Evolutionary conservation across 2,888 invertebrate species (phyloP), one percentile per base, ranked within the genome.

Genomic region (Aradus depressus): DNA sequence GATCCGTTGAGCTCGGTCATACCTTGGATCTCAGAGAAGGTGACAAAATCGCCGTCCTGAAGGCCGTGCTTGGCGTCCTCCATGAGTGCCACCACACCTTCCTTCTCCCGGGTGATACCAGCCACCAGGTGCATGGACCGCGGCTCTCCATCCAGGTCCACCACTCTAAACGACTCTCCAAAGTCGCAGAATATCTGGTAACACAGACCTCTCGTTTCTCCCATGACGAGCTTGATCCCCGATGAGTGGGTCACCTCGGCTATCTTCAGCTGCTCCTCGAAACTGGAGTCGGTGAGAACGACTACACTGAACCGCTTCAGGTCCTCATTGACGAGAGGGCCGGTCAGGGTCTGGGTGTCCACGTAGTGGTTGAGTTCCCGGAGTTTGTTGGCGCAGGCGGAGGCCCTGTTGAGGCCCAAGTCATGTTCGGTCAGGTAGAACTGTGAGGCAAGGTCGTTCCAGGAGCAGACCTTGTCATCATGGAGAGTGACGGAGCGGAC

Each of bases 101-200:
- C 86, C 34, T 72, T 70, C 61, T 88, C 88, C 44, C 75, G 76
- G 3, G 91, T 86, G 61, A 98, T 80, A 63, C 86, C 84, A 10
- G 96, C 95, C 38, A 98, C 78, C 90, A 97, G 90, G 4, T 91
- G 87, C 48, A 88, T 86, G 16, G 90, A 78, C 0, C 90, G 86
- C 60, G 85, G 83, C 65, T 96, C 93, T 0, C 98, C 98, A 65
- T 81, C 92, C 12, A 80, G 76, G 69, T 99, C 98, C 49, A 82
- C 77, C 4, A 97, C 85, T 10, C 80, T 80, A 66, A 97, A 97
- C 45, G 82, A 74, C 1, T 82, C 75, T 1, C 98, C 97, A 70
- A 98, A 95, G 70, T 98, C 98, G 69, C 95, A 95, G 72, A 99
- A 98, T 21, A 98, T 80, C 68, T 90, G 83, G 1, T 91, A 90